Base-by-base conservation (phyloP, 2,113 vertebrate species). In the Otolemur garnettii region DNA sequence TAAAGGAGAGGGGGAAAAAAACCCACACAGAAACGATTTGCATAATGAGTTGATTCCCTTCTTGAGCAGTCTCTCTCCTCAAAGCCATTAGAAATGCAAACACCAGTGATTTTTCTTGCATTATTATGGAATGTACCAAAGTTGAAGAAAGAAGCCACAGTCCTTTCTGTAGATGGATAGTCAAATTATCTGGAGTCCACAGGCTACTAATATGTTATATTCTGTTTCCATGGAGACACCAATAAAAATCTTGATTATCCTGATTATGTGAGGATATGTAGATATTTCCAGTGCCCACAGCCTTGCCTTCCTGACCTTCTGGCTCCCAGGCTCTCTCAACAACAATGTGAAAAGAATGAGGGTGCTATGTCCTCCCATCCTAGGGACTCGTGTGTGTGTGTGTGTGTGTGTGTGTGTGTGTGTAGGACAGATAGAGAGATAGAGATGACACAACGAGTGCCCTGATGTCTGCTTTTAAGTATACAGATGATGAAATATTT, bases 181-280 rank as follows among this genome's bases (percentile, higher is more conserved):
- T 45, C 45, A 77, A 66, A 91, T 84, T 77, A 68, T 62, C 22
- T 11, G 21, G 26, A 53, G 60, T 57, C 45, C 18, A 19, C 14
- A 71, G 55, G 74, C 45, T 30, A 42, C 55, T 72, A 71, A 90
- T 64, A 66, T 74, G 35, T n/a, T 86, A 50, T n/a, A 35, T 4
- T 82, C n/a, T 87, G 22, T 96, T 57, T 87, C 90, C 87, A 80
- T 69, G 59, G 87, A 87, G 91, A 95, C 90, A 21, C 82, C 22
- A 24, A 64, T 69, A 38, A 75, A 75, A 74, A 75, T 45, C 33
- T 59, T 84, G 77, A 84, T 93, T 90, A 50, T 60, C 35, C 9
- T 42, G 22, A 66, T 30, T 14, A 19, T 42, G 38, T 10, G 81
- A 82, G n/a, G 62, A 30, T 45, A 79, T 91, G 28, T 59, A 68